These are phyloP conservation scores for Callionymus lyra DNA, from an alignment of 2,113 vertebrate species.

Conservation along the genomic window DNA sequence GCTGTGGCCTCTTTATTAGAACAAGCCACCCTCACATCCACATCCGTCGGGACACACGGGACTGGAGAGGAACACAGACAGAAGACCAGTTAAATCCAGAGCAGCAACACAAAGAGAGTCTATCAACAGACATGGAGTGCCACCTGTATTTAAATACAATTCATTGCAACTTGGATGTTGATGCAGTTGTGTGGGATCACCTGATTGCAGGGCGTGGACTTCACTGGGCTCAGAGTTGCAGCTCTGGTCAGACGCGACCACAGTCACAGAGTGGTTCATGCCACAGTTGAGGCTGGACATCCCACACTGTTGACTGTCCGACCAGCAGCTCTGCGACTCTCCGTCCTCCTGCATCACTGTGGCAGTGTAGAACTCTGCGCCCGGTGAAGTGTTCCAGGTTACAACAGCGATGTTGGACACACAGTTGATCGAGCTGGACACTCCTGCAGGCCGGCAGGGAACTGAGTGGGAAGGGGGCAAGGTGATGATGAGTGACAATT, in stretches of 20 bases:
- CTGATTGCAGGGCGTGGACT: conserved; percentile 42
- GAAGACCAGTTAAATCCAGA: background rate
- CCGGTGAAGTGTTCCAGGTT: conserved; percentile 44
- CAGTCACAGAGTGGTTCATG: conserved; percentile 47
- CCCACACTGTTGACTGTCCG: conserved; percentile 46
- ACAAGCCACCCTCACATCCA: conserved; percentile 50
- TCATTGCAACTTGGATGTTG: too few species aligned
- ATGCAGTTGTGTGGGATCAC: conserved; percentile 23
- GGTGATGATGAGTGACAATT: background rate
- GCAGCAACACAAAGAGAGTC: too few species aligned
- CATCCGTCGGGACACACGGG: conserved; percentile 60
- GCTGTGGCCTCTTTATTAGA: conserved; percentile 41
- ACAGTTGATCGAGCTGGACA: conserved; percentile 56
- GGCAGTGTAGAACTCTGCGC: conserved; percentile 49
- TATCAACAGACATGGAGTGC: too few species aligned
- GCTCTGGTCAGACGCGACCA: conserved; percentile 42
- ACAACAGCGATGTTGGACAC: conserved; percentile 54
- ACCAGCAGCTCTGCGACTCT: conserved; percentile 43
- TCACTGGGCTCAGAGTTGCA: conserved; percentile 58
- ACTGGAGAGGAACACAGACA: conserved; percentile 31
- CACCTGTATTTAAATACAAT: too few species aligned
- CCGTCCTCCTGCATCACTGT: conserved; percentile 29
- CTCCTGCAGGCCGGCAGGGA: conserved; percentile 48
- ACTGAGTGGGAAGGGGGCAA: conserved; percentile 31
- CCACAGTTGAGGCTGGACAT: conserved; percentile 56